phyloP scores from a whole-genome alignment of 2,113 vertebrate genomes.

The Saguinus midas region DNA sequence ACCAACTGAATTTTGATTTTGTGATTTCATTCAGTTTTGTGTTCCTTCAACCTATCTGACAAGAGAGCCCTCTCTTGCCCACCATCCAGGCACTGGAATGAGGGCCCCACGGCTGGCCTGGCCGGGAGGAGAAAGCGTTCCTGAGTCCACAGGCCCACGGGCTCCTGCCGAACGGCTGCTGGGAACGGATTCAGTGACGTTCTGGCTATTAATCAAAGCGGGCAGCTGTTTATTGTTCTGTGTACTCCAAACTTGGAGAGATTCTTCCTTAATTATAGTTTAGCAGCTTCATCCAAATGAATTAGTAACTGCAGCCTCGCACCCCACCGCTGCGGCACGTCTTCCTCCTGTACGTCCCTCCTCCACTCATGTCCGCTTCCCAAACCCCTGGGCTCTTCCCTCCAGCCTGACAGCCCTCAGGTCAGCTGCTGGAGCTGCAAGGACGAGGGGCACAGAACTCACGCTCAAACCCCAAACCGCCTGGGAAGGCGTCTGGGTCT shows the following conservation, averaged over 20 bases:
- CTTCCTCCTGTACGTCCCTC: not conserved
- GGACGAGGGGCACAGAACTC: not conserved
- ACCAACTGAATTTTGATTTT: not conserved
- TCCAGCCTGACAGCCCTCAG: rapidly evolving
- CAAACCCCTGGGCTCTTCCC: not conserved
- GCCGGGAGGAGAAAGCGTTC: not conserved
- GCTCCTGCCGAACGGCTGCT: rapidly evolving
- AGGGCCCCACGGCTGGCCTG: rapidly evolving
- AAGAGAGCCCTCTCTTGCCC: not conserved
- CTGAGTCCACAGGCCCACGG: rapidly evolving
- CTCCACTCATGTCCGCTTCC: rapidly evolving
- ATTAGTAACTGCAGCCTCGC: not conserved
- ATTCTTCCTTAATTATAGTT: constrained; percentile 11
- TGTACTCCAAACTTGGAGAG: not conserved
- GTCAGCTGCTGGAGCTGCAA: rapidly evolving
- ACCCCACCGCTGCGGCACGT: not conserved
- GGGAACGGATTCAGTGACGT: rapidly evolving
- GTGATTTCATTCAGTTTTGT: not conserved
- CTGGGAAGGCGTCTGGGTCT: not conserved
- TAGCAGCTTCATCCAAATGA: not conserved
- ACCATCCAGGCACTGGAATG: not conserved
- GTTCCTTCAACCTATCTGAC: rapidly evolving
- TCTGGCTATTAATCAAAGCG: not conserved
- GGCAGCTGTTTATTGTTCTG: constrained; percentile 35
- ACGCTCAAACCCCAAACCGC: rapidly evolving